phyloP scores from a whole-genome alignment of 1,140 invertebrate species.

The Trachymyrmex cornetzi region DNA sequence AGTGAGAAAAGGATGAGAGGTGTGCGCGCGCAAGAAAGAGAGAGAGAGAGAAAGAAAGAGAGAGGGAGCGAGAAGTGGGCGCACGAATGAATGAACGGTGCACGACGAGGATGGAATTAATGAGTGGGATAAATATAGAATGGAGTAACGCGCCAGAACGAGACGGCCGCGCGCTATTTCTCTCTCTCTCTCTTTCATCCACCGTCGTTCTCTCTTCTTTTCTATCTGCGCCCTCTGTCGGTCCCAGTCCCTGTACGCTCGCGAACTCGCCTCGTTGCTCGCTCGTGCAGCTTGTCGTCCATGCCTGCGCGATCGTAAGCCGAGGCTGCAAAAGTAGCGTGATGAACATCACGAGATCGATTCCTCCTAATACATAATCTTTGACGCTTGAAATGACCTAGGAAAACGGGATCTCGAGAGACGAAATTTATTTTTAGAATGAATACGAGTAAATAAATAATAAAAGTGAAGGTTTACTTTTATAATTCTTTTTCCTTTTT shows the following conservation, averaged over 20 bases:
- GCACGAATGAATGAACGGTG: slow-evolving; percentile 85
- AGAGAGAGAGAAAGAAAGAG: slow-evolving; percentile 28
- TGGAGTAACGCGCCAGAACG: slow-evolving; percentile 76
- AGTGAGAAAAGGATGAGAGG: slow-evolving; percentile 54
- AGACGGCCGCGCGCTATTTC: slow-evolving; percentile 66
- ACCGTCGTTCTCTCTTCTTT: slow-evolving; percentile 11
- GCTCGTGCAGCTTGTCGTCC: slow-evolving; percentile 39
- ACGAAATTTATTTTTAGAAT: background rate
- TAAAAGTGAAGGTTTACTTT: background rate
- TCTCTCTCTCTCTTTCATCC: slow-evolving; percentile 37
- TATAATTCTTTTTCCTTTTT: background rate
- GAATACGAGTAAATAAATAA: background rate
- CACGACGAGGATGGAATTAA: slow-evolving; percentile 84
- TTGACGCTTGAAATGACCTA: background rate
- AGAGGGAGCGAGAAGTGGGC: slow-evolving; percentile 73
- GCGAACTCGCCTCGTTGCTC: slow-evolving; percentile 29
- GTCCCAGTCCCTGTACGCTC: slow-evolving; percentile 21
- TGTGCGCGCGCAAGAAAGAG: slow-evolving; percentile 70
- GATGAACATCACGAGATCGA: background rate
- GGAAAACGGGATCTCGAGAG: background rate
- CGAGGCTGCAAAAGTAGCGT: slow-evolving; percentile 20
- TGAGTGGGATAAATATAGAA: slow-evolving; percentile 86
- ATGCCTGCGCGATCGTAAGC: slow-evolving; percentile 30
- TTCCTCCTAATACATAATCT: background rate
- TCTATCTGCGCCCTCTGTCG: slow-evolving; percentile 27